phyloP scores from a whole-genome alignment of 2,113 vertebrate genomes.

The Cercocebus atys region DNA sequence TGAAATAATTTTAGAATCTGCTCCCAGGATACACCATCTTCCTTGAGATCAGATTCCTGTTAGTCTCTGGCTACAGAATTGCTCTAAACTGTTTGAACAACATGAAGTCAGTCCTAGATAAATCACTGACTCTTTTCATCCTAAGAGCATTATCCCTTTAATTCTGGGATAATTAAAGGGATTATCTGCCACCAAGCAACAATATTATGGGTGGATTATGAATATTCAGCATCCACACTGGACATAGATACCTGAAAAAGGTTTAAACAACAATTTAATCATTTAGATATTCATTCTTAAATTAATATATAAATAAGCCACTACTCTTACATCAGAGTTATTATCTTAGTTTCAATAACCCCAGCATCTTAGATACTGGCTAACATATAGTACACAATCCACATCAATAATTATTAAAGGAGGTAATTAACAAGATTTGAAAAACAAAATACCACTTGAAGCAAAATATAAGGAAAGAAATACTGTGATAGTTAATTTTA shows the following conservation, averaged over 20 bases:
- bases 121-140: background rate
- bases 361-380: background rate
- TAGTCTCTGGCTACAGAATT: background rate
- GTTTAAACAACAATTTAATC: background rate
- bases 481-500: background rate
- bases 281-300: background rate
- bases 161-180: background rate
- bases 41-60: background rate
- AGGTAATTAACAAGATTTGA: background rate
- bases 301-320: background rate
- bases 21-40: background rate
- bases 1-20: background rate
- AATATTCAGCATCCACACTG: background rate
- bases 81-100: background rate
- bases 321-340: background rate
- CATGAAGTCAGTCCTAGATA: background rate
- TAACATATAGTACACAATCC: background rate
- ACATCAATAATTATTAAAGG: background rate
- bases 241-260: background rate
- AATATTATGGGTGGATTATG: background rate
- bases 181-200: background rate
- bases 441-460: background rate
- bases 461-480: background rate
- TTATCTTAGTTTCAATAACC: background rate
- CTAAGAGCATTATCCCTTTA: background rate